Percentiles rank a stretch among this genome's conserved stretches.
Conservation (phyloP, 2,888 invertebrate species). For the Drosophila mulleri region DNA sequence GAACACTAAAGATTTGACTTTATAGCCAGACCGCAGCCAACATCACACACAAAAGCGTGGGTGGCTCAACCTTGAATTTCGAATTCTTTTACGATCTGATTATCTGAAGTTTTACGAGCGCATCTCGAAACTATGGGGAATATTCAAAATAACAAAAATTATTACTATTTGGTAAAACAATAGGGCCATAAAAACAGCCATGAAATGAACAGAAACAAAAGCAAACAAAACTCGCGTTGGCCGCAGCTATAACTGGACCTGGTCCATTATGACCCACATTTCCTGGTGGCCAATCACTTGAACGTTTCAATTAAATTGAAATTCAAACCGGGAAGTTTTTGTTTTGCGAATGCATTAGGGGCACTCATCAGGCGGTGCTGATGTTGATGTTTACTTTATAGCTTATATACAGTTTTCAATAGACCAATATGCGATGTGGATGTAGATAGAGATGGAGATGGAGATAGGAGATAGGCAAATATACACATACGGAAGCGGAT, state of each 20-base stretch:
- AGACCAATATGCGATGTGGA: not conserved
- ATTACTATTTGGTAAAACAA: slow-evolving; percentile 41
- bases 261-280: slow-evolving; percentile 46
- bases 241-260: not conserved
- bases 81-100: slow-evolving; percentile 40
- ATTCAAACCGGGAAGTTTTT: slow-evolving; percentile 52
- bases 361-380: slow-evolving; percentile 42
- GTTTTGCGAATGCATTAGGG: slow-evolving; percentile 64
- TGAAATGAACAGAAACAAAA: slow-evolving; percentile 7
- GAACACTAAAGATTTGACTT: not conserved
- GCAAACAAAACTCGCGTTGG: not conserved
- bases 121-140: slow-evolving; percentile 11
- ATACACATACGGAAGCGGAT: not conserved
- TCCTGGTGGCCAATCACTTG: slow-evolving; percentile 54
- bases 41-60: slow-evolving; percentile 2
- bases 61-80: slow-evolving; percentile 41
- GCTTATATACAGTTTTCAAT: slow-evolving; percentile 48
- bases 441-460: too few relatives aligned
- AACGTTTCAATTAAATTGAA: slow-evolving; percentile 62
- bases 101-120: slow-evolving; percentile 38
- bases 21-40: not conserved
- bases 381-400: slow-evolving; percentile 35
- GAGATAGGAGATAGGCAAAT: not conserved
- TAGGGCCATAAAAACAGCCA: slow-evolving; percentile 33
- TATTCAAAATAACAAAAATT: slow-evolving; percentile 14